Percentiles rank a stretch among this genome's conserved stretches.
phyloP scores from a whole-genome alignment of 92 coral and sea anemone species.

The Hydrozoanthus gracilis region DNA sequence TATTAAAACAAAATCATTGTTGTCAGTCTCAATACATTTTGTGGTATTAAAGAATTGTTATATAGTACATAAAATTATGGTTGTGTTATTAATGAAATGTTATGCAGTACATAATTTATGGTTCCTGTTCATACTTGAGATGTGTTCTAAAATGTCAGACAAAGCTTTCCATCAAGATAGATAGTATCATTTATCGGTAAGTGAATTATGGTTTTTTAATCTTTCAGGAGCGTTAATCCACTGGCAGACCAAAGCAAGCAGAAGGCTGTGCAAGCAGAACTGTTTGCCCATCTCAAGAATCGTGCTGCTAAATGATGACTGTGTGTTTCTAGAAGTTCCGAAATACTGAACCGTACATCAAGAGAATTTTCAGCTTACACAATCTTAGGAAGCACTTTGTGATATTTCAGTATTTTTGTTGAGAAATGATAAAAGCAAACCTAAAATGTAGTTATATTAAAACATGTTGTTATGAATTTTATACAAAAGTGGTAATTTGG shows the following conservation, averaged over 20 bases:
- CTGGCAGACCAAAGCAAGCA: constrained; percentile 84
- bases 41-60: too few relatives aligned
- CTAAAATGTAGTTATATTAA: constrained; percentile 11
- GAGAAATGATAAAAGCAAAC: constrained; percentile 18
- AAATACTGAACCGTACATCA: constrained; percentile 25
- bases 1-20: too few relatives aligned
- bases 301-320: constrained; percentile 51
- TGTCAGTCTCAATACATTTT: too few relatives aligned
- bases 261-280: constrained; percentile 90
- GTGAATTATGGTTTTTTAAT: background rate
- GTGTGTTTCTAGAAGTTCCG: background rate
- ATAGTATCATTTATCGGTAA: background rate
- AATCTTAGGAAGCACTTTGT: constrained; percentile 19
- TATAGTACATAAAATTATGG: too few relatives aligned
- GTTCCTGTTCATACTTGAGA: too few relatives aligned
- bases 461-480: constrained; percentile 34
- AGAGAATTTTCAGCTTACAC: constrained; percentile 17
- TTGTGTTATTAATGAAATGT: too few relatives aligned
- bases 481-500: constrained; percentile 28
- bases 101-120: too few relatives aligned
- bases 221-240: constrained; percentile 85
- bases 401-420: constrained; percentile 46
- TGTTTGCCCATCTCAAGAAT: constrained; percentile 85
- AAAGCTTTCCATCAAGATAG: too few relatives aligned
- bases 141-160: background rate